These are phyloP conservation scores for Gymnoscopelus braueri DNA, from an alignment of 2,797 vertebrate genomes.

Conservation along the genomic window DNA sequence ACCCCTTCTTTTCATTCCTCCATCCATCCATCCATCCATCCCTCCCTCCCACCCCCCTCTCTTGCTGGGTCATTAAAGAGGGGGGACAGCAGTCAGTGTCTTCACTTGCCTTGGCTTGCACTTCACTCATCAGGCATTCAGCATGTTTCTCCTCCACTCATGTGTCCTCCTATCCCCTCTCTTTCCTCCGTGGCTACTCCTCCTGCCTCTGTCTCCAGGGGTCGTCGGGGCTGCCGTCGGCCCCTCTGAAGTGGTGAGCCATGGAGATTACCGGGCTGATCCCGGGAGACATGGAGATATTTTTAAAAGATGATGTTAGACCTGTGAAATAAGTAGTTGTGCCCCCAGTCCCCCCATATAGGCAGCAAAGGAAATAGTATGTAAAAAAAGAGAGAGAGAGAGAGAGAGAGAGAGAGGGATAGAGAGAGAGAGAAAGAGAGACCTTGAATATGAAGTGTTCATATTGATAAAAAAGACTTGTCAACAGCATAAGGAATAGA, in stretches of 20 bases:
- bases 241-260: slow-evolving; percentile 70
- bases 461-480: background rate
- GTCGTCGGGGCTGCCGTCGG: slow-evolving; percentile 66
- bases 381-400: background rate
- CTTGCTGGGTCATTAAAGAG: slow-evolving; percentile 37
- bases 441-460: slow-evolving; percentile 13
- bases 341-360: slow-evolving; percentile 32
- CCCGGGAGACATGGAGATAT: slow-evolving; percentile 72
- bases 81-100: slow-evolving; percentile 37
- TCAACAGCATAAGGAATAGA: background rate
- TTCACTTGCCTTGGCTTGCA: slow-evolving; percentile 49
- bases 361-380: slow-evolving; percentile 42
- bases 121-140: slow-evolving; percentile 68
- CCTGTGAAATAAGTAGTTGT: slow-evolving; percentile 67
- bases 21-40: background rate
- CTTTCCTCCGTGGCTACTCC: slow-evolving; percentile 48
- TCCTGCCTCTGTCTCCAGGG: slow-evolving; percentile 74
- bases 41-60: background rate
- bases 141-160: slow-evolving; percentile 59
- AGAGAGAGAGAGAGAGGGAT: slow-evolving; percentile 1
- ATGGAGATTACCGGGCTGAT: slow-evolving; percentile 71
- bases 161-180: slow-evolving; percentile 64
- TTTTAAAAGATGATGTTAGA: slow-evolving; percentile 81
- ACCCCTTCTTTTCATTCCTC: slow-evolving; percentile 12
- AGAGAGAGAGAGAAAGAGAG: slow-evolving; percentile 6